Evolutionary conservation across 2,888 invertebrate species (phyloP), one percentile per base, ranked within the genome.

Genomic region (Phalera bucephala): DNA sequence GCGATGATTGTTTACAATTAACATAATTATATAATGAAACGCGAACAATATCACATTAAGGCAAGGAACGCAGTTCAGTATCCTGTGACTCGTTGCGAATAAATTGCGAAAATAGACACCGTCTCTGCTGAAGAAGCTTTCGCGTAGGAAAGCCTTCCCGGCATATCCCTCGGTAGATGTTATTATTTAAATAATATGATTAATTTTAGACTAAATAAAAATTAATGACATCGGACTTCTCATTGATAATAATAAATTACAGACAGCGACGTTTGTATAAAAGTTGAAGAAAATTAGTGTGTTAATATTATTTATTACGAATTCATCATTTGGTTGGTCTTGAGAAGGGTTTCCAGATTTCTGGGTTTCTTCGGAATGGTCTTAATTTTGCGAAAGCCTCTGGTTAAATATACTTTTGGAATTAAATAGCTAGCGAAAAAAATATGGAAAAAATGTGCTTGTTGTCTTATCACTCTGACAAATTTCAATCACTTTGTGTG

Each of bases 321-420:
- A 21, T 25, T 21, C 42, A 45, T 40, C 50, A 56, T 48, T 51
- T 46, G 35, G 43, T 52, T 45, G 55, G n/a, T n/a, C n/a, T n/a
- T n/a, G n/a, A n/a, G n/a, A n/a, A n/a, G n/a, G n/a, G n/a, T n/a
- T n/a, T n/a, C n/a, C n/a, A n/a, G n/a, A n/a, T n/a, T n/a, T n/a
- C n/a, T n/a, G n/a, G n/a, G n/a, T n/a, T n/a, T n/a, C n/a, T n/a
- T n/a, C n/a, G n/a, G n/a, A n/a, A n/a, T n/a, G n/a, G n/a, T n/a
- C n/a, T n/a, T n/a, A n/a, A n/a, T n/a, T n/a, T n/a, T n/a, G n/a
- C n/a, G n/a, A n/a, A n/a, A n/a, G n/a, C n/a, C n/a, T n/a, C n/a
- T n/a, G n/a, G n/a, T n/a, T n/a, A n/a, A n/a, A n/a, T n/a, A n/a
- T n/a, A n/a, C n/a, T n/a, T n/a, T n/a, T n/a, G n/a, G n/a, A n/a